A percentile compares a stretch with the other conserved stretches of the same genome.
These are phyloP conservation scores for Popillia japonica DNA, from an alignment of 1,140 invertebrate species.

Conservation along the genomic window DNA sequence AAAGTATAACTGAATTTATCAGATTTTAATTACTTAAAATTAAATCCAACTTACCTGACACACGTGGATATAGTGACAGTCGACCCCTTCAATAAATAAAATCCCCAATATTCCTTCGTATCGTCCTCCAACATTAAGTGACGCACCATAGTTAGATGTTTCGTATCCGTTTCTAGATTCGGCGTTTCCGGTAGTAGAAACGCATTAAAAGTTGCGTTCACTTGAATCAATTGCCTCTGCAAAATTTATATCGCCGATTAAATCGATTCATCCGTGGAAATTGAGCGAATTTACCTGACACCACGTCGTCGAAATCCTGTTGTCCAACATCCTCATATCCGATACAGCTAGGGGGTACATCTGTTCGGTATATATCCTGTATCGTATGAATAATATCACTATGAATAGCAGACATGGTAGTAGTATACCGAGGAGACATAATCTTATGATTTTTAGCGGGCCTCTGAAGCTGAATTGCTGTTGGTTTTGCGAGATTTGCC, in stretches of 20 bases:
- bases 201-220: conserved; percentile 79
- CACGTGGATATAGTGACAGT: conserved; percentile 78
- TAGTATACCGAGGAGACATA: conserved; percentile 71
- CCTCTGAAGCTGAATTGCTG: conserved; percentile 59
- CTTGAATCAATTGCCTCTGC: conserved; percentile 73
- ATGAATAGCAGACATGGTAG: conserved; percentile 72
- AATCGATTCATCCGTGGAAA: neutral
- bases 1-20: neutral
- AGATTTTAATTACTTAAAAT: neutral
- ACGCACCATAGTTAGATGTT: conserved; percentile 73
- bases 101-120: conserved; percentile 85
- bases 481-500: conserved; percentile 41
- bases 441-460: conserved; percentile 68
- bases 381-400: conserved; percentile 73
- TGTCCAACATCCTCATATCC: conserved; percentile 78
- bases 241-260: conserved; percentile 41
- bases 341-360: conserved; percentile 77
- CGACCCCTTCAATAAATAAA: conserved; percentile 79
- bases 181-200: conserved; percentile 73
- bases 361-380: conserved; percentile 72
- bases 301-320: conserved; percentile 78
- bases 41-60: conserved; percentile 65
- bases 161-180: conserved; percentile 63
- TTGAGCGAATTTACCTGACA: conserved; percentile 68
- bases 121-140: conserved; percentile 76